Evolutionary conservation across 2,113 vertebrate genomes (phyloP).

Genomic region (Pogonocichla stellata): DNA sequence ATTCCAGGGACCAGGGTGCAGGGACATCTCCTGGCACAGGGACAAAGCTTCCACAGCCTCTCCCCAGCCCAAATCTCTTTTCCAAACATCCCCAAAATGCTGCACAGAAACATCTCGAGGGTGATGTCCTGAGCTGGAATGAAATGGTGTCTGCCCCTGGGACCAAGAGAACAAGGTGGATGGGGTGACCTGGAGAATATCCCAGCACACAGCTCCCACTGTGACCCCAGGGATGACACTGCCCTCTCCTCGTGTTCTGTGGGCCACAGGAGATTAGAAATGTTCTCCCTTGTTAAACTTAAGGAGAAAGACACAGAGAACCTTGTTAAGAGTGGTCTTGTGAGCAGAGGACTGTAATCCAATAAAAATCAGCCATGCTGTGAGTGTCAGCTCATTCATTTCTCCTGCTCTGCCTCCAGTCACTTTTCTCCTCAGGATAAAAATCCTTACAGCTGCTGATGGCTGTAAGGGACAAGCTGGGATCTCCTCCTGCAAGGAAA

Average conservation of each 20-base stretch:
- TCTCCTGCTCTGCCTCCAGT: background rate
- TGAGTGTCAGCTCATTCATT: background rate
- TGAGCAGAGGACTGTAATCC: background rate
- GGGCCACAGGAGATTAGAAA: background rate
- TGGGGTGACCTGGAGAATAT: background rate
- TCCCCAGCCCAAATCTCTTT: background rate
- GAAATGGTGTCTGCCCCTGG: background rate
- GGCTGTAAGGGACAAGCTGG: background rate
- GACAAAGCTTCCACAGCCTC: background rate
- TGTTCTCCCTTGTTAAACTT: background rate
- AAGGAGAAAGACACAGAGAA: background rate
- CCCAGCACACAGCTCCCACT: background rate
- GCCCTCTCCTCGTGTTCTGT: background rate
- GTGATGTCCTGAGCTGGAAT: background rate
- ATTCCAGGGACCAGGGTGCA: background rate
- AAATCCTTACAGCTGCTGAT: background rate
- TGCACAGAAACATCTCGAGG: rapidly evolving
- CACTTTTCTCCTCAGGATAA: background rate
- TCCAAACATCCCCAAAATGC: background rate
- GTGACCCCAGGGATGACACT: background rate
- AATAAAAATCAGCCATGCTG: background rate
- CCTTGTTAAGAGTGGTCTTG: background rate
- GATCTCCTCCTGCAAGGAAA: background rate
- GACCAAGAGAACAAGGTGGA: background rate
- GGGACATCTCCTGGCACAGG: background rate